Base-by-base conservation (phyloP, 2,888 invertebrate species). In the Orthonychiurus folsomi region DNA sequence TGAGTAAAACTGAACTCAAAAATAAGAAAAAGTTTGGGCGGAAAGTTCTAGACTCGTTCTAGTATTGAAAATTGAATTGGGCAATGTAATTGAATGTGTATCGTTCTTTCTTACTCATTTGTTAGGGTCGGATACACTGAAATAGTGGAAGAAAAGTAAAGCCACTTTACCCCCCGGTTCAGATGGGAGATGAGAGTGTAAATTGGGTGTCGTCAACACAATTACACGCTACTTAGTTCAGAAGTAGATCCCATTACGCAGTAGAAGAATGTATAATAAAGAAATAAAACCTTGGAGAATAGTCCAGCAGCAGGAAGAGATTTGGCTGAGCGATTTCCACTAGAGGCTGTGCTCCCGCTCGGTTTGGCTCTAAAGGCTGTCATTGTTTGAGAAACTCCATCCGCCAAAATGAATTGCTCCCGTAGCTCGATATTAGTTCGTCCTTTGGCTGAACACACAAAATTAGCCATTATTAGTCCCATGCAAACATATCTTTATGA, bases 381-480 rank as follows among this genome's bases (percentile, higher is more conserved):
- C 80, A 83, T 80, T 37, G 79, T 78, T 73, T 83, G 82, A 69
- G 79, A 78, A 27, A 77, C 79, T 62, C 81, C 80, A 56, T 78
- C 75, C 15, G 82, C 80, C 65, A 81, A 75, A 54, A 80, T 77
- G 72, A 82, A 81, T 71, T 80, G 79, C 73, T 81, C 81, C 61
- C 82, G 76, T 65, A 82, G 74, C 71, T 81, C 81, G 62, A 80
- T 76, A 74, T 83, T 82, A 55, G 81, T 81, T 37, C 81, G 77
- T 47, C 81, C 81, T 74, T 80, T 79, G 66, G 80, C 80, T 81
- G 75, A 24, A 63, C 52, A 26, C 9, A 37, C 18, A 15, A 26
- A 47, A 27, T 63, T 37, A 37, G 37, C 5, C 37, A 37, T 9
- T 9, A 37, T n/a, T n/a, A n/a, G n/a, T n/a, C n/a, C n/a, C n/a